A percentile compares a stretch with the other conserved stretches of the same genome.
Conservation (phyloP, 2,888 invertebrate genomes). For the Eupithecia insigniata region DNA sequence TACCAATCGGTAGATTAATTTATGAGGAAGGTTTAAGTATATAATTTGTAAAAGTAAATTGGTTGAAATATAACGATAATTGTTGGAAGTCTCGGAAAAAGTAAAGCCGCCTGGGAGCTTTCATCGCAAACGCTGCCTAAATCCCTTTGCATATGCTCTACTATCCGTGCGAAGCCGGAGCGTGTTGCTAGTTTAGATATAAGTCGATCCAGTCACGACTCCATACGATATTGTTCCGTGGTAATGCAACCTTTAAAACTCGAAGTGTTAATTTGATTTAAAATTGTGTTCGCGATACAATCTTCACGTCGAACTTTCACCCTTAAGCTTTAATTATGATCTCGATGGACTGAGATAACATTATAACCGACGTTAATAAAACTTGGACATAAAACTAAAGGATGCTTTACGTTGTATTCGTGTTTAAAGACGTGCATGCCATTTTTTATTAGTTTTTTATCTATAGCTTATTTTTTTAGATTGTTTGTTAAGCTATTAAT, state of each 20-base stretch:
- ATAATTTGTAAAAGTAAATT: no score
- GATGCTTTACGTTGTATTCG: constrained; percentile 5
- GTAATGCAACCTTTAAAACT: constrained; percentile 83
- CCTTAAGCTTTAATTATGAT: constrained; percentile 80
- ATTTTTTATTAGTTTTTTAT: not conserved
- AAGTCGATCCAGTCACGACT: constrained; percentile 74
- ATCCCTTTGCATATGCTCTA: no score
- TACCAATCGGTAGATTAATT: no score
- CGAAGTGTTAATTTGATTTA: constrained; percentile 85
- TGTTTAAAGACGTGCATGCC: constrained; percentile 1
- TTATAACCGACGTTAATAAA: constrained; percentile 59
- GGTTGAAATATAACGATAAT: no score
- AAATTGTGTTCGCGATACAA: constrained; percentile 81
- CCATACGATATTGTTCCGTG: constrained; percentile 82
- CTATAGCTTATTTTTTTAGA: not conserved
- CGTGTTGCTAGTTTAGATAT: no score
- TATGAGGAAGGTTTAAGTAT: no score
- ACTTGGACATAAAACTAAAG: constrained; percentile 48
- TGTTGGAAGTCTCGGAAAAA: no score
- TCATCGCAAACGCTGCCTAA: no score
- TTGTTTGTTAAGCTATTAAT: constrained; percentile 1
- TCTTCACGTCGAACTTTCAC: constrained; percentile 79
- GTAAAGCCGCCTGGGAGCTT: no score
- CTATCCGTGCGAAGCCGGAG: no score
- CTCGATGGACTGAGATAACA: constrained; percentile 60